Evolutionary conservation across 2,113 vertebrate species (phyloP).

Genomic region (Colossoma macropomum): DNA sequence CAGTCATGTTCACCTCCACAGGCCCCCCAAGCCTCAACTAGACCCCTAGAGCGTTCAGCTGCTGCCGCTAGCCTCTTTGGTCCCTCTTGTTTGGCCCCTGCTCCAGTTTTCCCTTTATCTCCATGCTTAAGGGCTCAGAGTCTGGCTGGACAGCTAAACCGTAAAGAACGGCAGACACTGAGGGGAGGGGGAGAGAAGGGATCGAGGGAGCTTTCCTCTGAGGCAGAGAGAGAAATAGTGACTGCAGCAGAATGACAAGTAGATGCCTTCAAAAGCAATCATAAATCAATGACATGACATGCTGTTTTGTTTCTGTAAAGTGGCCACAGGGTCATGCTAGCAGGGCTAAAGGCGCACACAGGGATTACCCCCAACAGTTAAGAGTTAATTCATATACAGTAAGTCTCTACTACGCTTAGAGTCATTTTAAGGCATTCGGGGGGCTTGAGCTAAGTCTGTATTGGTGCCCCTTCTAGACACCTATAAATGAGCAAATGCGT

Average conservation of each 20-base stretch:
- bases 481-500: too few species aligned
- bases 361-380: not conserved
- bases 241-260: not conserved
- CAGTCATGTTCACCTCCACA: constrained; percentile 41
- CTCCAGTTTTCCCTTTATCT: constrained; percentile 70
- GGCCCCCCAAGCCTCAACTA: not conserved
- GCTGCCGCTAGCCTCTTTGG: not conserved
- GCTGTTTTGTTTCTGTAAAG: not conserved
- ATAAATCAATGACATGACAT: not conserved
- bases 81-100: constrained; percentile 39
- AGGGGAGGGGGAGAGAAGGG: not conserved
- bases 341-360: not conserved
- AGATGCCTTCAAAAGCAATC: not conserved
- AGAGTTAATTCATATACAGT: not conserved
- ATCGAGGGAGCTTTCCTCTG: not conserved
- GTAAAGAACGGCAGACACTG: not conserved
- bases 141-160: constrained; percentile 36
- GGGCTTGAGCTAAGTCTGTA: too few species aligned
- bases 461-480: too few species aligned
- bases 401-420: not conserved
- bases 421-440: not conserved
- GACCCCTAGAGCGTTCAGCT: constrained; percentile 45
- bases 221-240: not conserved
- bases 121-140: constrained; percentile 71
- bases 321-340: not conserved